Percentiles rank a stretch among this genome's conserved stretches.
Evolutionary conservation across 2,888 invertebrate species (phyloP).

Genomic region (Crematogaster levior): DNA sequence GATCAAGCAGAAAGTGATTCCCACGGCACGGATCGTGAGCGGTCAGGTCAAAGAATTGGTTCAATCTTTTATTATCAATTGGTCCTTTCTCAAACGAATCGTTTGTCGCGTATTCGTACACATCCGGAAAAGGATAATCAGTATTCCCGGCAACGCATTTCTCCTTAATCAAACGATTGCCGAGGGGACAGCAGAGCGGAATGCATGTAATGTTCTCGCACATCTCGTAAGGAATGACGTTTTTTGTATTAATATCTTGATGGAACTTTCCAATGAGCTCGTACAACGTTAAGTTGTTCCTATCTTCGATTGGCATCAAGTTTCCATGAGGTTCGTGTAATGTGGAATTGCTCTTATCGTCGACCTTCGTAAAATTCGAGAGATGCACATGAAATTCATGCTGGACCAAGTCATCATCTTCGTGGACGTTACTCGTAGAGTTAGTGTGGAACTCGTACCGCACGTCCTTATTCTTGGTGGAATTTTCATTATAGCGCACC

Average conservation of each 20-base stretch:
- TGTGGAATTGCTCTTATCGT: not conserved
- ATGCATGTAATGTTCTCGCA: constrained; percentile 46
- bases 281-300: not conserved
- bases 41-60: constrained; percentile 58
- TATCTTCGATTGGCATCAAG: not conserved
- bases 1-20: constrained; percentile 64
- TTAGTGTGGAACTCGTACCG: not conserved
- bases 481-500: not conserved
- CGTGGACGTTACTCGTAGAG: not conserved
- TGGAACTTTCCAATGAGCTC: not conserved
- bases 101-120: constrained; percentile 64
- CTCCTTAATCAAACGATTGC: not conserved
- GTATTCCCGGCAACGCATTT: constrained; percentile 34
- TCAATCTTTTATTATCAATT: not conserved
- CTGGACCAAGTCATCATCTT: not conserved
- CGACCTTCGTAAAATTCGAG: not conserved
- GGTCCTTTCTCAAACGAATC: not conserved
- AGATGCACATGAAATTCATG: not conserved
- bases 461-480: not conserved
- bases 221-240: not conserved
- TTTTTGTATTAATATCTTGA: not conserved
- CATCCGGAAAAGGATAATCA: constrained; percentile 62
- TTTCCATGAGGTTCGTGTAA: not conserved
- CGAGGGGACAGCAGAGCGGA: constrained; percentile 73
- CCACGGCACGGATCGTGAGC: constrained; percentile 68